Base-by-base conservation (phyloP, 2,797 vertebrate species). In the Tragopan temminckii region DNA sequence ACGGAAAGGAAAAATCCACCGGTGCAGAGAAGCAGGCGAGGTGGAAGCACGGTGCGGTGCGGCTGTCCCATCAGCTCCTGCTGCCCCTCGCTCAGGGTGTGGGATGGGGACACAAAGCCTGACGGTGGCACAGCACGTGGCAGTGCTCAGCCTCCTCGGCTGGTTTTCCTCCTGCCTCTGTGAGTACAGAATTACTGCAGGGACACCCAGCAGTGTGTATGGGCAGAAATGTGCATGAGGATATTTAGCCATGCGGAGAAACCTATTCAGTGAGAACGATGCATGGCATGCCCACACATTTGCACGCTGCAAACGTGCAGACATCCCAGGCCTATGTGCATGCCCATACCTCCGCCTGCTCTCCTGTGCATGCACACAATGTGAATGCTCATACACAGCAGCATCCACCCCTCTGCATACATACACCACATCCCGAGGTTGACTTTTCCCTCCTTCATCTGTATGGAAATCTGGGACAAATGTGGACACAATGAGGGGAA, bases 61-160 rank as follows among this genome's bases (percentile, higher is more conserved):
- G 0, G 7, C 59, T 69, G 88, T 59, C 18, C 66, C 75, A 0
- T 40, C 71, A 25, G 27, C 42, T 62, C 46, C 45, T 12, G 43
- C 17, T 7, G 2, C 48, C 20, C n/a, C 33, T 4, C 1, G 10
- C 3, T 31, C 38, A 15, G 70, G 0, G 1, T 40, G 29, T 0
- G 0, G 55, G 11, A 7, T 35, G 58, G 42, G 61, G 43, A 61
- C 42, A 20, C 1, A 1, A 64, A 53, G 27, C 3, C 11, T 70
- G 16, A n/a, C 8, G 15, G 48, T 27, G 52, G 9, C 27, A 35
- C 11, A 13, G 46, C 4, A 31, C 1, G 9, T 0, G 12, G 7
- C 23, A 55, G 8, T 29, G 70, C 14, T 75, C 43, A 3, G 1
- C 14, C 36, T 12, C 31, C 52, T 57, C 24, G 33, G 64, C 7